Conservation (phyloP, 2,888 invertebrate species). For the Harpalus rubripes region DNA sequence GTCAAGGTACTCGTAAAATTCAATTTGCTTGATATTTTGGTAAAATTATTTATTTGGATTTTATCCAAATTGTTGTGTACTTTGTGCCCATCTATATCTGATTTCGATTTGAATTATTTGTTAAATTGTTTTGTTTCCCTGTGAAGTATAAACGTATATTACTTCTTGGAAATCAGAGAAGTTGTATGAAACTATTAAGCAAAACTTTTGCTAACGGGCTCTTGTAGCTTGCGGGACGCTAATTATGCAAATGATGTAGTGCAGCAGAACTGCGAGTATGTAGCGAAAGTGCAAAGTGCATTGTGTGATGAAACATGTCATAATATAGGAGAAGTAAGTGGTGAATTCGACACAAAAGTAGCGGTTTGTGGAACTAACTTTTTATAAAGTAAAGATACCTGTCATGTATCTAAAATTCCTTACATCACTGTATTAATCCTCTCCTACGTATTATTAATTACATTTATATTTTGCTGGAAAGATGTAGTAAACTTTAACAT, state of each 20-base stretch:
- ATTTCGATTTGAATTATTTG: neutral
- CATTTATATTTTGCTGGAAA: too few relatives aligned
- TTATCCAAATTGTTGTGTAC: too few relatives aligned
- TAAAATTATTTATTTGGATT: too few relatives aligned
- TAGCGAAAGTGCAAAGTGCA: neutral
- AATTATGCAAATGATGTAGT: conserved; percentile 2
- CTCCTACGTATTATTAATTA: too few relatives aligned
- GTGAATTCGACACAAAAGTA: neutral
- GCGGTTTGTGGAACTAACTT: neutral
- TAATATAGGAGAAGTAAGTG: neutral
- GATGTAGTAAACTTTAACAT: too few relatives aligned
- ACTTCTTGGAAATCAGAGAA: neutral
- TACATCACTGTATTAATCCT: too few relatives aligned
- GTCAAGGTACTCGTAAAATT: too few relatives aligned
- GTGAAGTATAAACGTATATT: neutral
- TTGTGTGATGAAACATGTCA: neutral
- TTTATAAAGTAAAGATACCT: too few relatives aligned
- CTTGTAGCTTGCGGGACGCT: neutral
- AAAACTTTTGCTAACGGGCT: neutral
- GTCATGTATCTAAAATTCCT: too few relatives aligned
- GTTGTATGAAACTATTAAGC: neutral
- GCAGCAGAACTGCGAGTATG: neutral
- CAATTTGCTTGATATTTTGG: too few relatives aligned
- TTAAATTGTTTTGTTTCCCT: neutral
- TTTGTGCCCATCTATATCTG: too few relatives aligned